These are phyloP conservation scores for Macrosteles quadrilineatus DNA, from an alignment of 1,140 invertebrate species.

Conservation along the genomic window DNA sequence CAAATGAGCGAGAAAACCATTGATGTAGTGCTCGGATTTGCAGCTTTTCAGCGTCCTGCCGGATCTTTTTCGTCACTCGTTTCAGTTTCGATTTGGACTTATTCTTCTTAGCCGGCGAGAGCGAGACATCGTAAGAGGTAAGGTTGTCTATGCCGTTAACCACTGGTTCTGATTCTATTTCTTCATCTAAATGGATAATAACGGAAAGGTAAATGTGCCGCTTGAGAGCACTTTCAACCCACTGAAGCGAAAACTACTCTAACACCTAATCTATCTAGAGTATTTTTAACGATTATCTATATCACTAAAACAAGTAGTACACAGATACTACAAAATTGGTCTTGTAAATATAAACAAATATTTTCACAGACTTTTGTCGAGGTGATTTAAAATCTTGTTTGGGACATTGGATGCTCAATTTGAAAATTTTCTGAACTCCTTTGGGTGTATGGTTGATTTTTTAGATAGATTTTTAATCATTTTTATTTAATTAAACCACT, in stretches of 20 bases:
- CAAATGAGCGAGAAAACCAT: constrained; percentile 41
- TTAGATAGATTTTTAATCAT: too few relatives aligned
- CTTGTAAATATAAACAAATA: too few relatives aligned
- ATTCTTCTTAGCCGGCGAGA: constrained; percentile 32
- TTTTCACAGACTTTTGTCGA: too few relatives aligned
- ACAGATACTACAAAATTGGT: too few relatives aligned
- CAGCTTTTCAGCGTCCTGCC: constrained; percentile 40
- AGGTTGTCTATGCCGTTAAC: constrained; percentile 17
- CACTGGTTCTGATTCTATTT: constrained; percentile 22
- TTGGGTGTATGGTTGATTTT: too few relatives aligned
- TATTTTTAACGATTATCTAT: too few relatives aligned
- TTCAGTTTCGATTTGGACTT: constrained; percentile 39
- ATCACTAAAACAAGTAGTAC: too few relatives aligned
- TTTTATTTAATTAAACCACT: too few relatives aligned
- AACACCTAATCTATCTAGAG: too few relatives aligned
- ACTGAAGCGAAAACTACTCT: not conserved
- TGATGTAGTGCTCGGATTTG: constrained; percentile 38
- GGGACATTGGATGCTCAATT: too few relatives aligned
- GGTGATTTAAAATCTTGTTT: too few relatives aligned
- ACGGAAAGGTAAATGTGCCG: not conserved
- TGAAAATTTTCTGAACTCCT: too few relatives aligned
- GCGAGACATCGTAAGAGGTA: constrained; percentile 23
- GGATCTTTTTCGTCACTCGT: constrained; percentile 37
- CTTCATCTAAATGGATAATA: constrained; percentile 30
- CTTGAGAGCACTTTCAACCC: not conserved